Evolutionary conservation across 2,113 vertebrate species (phyloP), one percentile per base, ranked within the genome.

Genomic region (Geococcyx californianus): DNA sequence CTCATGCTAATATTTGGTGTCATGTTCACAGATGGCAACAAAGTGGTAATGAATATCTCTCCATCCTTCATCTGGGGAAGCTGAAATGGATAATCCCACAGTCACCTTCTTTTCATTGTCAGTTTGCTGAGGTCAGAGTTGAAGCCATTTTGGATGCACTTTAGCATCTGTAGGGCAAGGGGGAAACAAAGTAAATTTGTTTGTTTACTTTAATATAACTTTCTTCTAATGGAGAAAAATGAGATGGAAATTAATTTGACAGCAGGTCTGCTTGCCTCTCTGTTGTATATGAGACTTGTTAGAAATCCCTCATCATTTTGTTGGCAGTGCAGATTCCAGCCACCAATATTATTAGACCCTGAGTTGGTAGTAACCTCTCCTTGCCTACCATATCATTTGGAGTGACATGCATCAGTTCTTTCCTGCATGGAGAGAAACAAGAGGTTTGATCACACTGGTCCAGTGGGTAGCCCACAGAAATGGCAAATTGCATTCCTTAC

Each of bases 31-130:
- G 97, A 78, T 93, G 97, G 93, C 84, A 98, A 83, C 33, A 98
- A 94, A 62, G 97, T 97, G 23, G 97, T 98, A 84, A 98, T 97
- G 88, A 98, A 89, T 31, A 97, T 95, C 85, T 98, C 98, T 87
- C 94, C 97, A 82, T 98, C 98, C 98, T 98, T 98, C 70, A 87
- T 98, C 97, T 96, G 95, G 90, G 87, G 95, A 90, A 97, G 85
- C 47, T 95, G 92, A 94, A 97, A 92, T 33, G 64, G 93, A 85
- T 97, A 93, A 82, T 95, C 80, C 96, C 94, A 96, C 75, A 95
- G 81, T 63, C 36, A 75, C 91, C 59, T 95, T 93, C 93, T 97
- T 92, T 95, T 97, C 97, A 97, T 97, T 89, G 89, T 98, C 96
- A 94, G 60, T 87, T 94, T 92, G 36, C 64, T 73, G 73, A 92